phyloP scores from a whole-genome alignment of 2,888 invertebrate species.

The Sthenelais limicola region DNA sequence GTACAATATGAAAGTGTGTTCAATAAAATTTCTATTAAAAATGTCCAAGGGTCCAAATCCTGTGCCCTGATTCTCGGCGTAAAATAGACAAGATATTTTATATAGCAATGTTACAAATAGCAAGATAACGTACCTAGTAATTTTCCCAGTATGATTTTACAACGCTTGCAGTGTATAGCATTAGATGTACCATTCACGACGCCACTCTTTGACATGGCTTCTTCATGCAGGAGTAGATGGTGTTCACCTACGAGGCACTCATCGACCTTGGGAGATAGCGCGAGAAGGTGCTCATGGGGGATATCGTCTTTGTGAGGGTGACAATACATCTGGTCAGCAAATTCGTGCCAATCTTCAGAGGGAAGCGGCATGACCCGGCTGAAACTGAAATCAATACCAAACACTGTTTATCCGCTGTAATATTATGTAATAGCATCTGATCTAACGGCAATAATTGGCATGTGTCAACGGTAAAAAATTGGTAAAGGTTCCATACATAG shows the following conservation, averaged over 20 bases:
- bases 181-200: not conserved
- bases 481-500: too few species aligned
- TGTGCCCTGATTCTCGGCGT: too few species aligned
- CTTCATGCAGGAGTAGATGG: not conserved
- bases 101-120: too few species aligned
- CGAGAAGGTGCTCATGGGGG: not conserved
- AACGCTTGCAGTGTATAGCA: constrained; percentile 5
- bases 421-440: too few species aligned
- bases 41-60: too few species aligned
- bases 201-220: not conserved
- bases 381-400: too few species aligned
- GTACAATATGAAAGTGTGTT: too few species aligned
- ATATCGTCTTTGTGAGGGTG: constrained; percentile 15
- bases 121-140: not conserved
- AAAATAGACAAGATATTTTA: too few species aligned
- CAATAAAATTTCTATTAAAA: too few species aligned
- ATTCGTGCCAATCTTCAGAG: constrained; percentile 16
- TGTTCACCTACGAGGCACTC: constrained; percentile 16
- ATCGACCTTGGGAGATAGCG: not conserved
- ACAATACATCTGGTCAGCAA: constrained; percentile 23
- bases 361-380: constrained; percentile 1
- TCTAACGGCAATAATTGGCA: too few species aligned
- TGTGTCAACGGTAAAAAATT: too few species aligned
- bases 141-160: constrained; percentile 26
- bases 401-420: too few species aligned